phyloP scores from a whole-genome alignment of 2,888 invertebrate species.

The Parnassius glacialis region DNA sequence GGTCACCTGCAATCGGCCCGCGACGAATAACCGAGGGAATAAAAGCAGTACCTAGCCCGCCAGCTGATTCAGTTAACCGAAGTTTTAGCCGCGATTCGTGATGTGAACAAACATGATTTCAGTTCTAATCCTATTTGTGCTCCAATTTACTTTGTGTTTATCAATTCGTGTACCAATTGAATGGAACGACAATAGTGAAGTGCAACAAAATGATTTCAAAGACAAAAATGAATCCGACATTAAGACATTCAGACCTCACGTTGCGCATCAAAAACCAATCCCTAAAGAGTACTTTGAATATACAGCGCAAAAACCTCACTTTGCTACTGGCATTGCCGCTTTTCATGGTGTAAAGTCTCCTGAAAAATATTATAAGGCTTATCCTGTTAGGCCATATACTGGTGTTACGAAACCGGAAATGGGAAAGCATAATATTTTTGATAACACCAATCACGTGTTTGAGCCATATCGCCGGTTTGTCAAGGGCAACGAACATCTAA shows the following conservation, averaged over 20 bases:
- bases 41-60: constrained; percentile 63
- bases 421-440: constrained; percentile 58
- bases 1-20: constrained; percentile 67
- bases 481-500: constrained; percentile 40
- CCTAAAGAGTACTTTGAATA: constrained; percentile 66
- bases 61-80: constrained; percentile 69
- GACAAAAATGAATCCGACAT: constrained; percentile 34
- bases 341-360: constrained; percentile 66
- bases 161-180: constrained; percentile 62
- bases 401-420: constrained; percentile 49
- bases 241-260: constrained; percentile 31
- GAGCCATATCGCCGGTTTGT: constrained; percentile 55
- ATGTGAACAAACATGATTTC: constrained; percentile 64
- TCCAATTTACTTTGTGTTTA: constrained; percentile 58
- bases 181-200: constrained; percentile 66
- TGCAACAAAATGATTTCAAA: constrained; percentile 42
- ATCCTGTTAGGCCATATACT: constrained; percentile 58
- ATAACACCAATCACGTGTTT: constrained; percentile 44
- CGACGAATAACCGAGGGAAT: constrained; percentile 74
- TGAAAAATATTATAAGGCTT: constrained; percentile 55
- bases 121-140: constrained; percentile 49
- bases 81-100: constrained; percentile 59
- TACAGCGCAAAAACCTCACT: constrained; percentile 66
- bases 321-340: constrained; percentile 62
- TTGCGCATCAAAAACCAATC: constrained; percentile 36